Conservation (phyloP, 2,888 invertebrate genomes). For the Rhingia campestris region DNA sequence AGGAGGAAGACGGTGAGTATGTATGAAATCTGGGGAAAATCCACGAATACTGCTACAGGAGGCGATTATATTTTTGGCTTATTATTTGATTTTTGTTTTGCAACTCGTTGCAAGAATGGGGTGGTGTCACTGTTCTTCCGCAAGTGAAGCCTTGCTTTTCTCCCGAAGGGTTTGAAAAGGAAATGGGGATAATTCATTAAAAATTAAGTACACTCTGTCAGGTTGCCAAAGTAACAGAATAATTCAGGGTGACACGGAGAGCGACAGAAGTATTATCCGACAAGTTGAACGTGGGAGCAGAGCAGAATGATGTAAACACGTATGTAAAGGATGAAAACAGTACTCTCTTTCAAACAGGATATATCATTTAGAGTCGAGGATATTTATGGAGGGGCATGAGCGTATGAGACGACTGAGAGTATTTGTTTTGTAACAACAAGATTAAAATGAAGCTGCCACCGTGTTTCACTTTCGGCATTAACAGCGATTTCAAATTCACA, state of each 20-base stretch:
- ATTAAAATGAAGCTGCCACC: conserved; percentile 52
- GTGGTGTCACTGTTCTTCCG: neutral
- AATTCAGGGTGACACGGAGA: conserved; percentile 43
- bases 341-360: conserved; percentile 34
- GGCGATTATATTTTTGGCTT: conserved; percentile 28
- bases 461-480: conserved; percentile 22
- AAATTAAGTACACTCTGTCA: conserved; percentile 63
- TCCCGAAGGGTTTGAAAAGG: neutral
- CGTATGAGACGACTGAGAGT: conserved; percentile 35
- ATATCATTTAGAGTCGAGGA: conserved; percentile 44
- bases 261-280: neutral
- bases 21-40: neutral
- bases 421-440: conserved; percentile 62
- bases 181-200: conserved; percentile 62
- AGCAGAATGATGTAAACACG: neutral
- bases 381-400: conserved; percentile 1
- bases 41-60: conserved; percentile 13
- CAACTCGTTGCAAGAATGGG: conserved; percentile 1
- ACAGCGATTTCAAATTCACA: neutral
- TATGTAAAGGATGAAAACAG: conserved; percentile 11
- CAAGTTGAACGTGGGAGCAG: neutral
- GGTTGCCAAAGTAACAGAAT: conserved; percentile 54
- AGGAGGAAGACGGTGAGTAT: neutral
- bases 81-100: conserved; percentile 28
- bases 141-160: no score